These are phyloP conservation scores for Coluber constrictor DNA, from an alignment of 2,797 vertebrate species.

Conservation along the genomic window DNA sequence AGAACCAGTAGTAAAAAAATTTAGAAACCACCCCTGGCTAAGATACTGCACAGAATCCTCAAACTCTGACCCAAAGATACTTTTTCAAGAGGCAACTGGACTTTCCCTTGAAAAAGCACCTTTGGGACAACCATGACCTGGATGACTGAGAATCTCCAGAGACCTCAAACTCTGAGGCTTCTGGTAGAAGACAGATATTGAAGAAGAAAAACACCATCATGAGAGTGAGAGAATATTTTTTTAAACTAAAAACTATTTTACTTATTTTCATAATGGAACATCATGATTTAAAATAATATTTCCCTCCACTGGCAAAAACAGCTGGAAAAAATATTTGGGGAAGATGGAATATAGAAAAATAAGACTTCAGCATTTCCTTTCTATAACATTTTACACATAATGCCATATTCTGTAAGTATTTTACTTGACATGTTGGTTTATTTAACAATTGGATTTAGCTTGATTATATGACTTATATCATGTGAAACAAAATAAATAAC, in stretches of 20 bases:
- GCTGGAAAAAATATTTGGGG: background rate
- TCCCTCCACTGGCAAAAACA: background rate
- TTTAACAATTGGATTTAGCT: background rate
- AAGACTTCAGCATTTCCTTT: background rate
- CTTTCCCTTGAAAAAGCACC: too few relatives aligned
- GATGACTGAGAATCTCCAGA: background rate
- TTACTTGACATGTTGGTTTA: background rate
- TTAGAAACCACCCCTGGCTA: background rate
- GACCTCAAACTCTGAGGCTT: background rate
- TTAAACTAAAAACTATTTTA: background rate
- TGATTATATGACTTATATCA: background rate
- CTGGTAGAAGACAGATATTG: background rate
- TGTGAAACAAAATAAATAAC: background rate
- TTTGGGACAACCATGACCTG: background rate
- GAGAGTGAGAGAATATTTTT: background rate
- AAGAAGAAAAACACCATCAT: background rate
- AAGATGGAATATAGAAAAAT: background rate
- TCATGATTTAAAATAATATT: background rate
- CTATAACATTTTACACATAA: background rate
- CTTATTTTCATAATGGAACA: background rate
- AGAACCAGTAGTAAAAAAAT: too few relatives aligned
- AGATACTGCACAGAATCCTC: background rate
- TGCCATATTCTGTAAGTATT: background rate
- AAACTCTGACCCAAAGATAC: background rate
- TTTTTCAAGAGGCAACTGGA: too few relatives aligned